Base-by-base conservation (phyloP, 2,797 vertebrate species). In the Apodemus agrarius region DNA sequence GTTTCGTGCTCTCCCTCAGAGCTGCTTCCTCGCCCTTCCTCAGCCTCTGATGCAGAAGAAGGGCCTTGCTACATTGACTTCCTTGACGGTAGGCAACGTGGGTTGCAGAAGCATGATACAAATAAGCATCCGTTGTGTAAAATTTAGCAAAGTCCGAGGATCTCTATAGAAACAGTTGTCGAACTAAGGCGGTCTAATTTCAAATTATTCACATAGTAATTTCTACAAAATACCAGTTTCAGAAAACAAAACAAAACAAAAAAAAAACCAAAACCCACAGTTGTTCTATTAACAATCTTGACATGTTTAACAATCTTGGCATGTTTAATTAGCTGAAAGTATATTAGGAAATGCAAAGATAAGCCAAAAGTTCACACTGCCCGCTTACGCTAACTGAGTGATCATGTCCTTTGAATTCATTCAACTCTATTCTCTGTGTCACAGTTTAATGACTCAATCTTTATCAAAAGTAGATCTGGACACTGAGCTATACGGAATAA, bases 351-450 rank as follows among this genome's bases (percentile, higher is more conserved):
- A 89, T 75, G 37, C 31, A 82, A 97, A 74, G 5, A 26, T 37
- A 74, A 91, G 57, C 26, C 67, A 94, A 75, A 49, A 57, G 72
- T 57, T 86, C 37, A 31, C 52, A 61, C 5, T 87, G 34, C 22
- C 46, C 29, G 10, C 0, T 3, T n/a, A 89, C 3, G 72, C 24
- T 52, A 78, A 90, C 46, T 57, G 65, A 87, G 19, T 52, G 46
- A 94, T 88, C 69, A n/a, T 37, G 75, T 93, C 67, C 69, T 92
- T 69, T 92, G 57, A 85, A 78, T 92, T 90, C 61, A 83, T 80
- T 92, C 40, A 76, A 61, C 0, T 29, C 21, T 26, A 43, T 79
- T 85, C 65, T 93, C 49, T 65, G 69, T 34, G 72, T 11, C 59
- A 84, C 21, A 74, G 88, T 72, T 86, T 26, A 74, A 79, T 75